Base-by-base conservation (phyloP, 2,888 invertebrate genomes). In the Drosophila fungiperda region DNA sequence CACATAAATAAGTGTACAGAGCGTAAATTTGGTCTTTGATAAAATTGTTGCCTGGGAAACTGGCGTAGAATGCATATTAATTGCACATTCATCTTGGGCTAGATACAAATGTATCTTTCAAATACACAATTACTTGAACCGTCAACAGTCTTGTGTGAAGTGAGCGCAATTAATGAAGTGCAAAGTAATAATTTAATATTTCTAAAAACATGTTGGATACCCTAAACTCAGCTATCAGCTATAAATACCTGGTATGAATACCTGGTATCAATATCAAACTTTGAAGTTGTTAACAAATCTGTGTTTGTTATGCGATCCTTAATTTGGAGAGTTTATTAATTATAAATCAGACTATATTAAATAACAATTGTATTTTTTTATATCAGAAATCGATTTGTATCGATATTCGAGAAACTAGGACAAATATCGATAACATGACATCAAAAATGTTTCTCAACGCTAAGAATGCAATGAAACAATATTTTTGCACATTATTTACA, bases 51-150 rank as follows among this genome's bases (percentile, higher is more conserved):
- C 23, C 40, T 61, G 58, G 20, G 33, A 20, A 35, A 55, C 63
- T 42, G 57, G 26, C 48, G 55, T 54, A 33, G 63, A 62, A 69
- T 59, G 65, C 78, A 58, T 57, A 68, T 78, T 79, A 82, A 78
- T 68, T 73, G 53, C 50, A 54, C 15, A 64, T 35, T 58, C 40
- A 12, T 42, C 15, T n/a, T 32, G 15, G 32, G 3, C 58, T 40
- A 36, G 48, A 62, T 12, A n/a, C 23, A 60, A 38, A 49, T 45
- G 12, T 42, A 68, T 36, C 17, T 45, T 11, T 20, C 67, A 61
- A 49, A 73, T 52, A 78, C 52, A 76, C 76, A 71, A 66, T 66
- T 67, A 66, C 42, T 17, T 23, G 55, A 74, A 65, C 54, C 55
- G 11, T 12, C 23, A 45, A 23, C 8, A 42, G 50, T 6, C 42